Percentiles rank a stretch among this genome's conserved stretches.
Conservation (phyloP, 2,888 invertebrate genomes). For the Neria commutata region DNA sequence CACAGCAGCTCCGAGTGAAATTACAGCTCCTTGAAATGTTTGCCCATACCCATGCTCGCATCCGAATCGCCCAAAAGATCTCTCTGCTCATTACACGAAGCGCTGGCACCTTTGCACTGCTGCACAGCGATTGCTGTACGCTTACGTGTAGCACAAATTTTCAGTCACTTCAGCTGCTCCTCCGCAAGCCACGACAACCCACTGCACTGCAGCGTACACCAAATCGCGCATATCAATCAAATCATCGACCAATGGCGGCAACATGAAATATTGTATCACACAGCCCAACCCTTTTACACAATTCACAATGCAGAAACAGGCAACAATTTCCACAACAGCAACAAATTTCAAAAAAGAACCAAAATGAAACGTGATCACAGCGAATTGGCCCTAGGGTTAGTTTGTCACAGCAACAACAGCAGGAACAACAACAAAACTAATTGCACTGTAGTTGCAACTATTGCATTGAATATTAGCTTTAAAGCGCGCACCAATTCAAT, state of each 20-base stretch:
- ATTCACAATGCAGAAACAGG: too few species aligned
- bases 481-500: too few species aligned
- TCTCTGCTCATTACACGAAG: constrained; percentile 23
- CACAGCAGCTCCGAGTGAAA: not conserved
- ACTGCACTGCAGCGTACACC: too few species aligned
- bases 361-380: constrained; percentile 50
- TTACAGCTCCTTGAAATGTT: not conserved
- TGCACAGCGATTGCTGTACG: constrained; percentile 25
- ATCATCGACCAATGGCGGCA: too few species aligned
- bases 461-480: too few species aligned
- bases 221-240: not conserved
- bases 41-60: not conserved
- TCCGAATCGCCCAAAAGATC: not conserved
- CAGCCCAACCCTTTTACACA: too few species aligned
- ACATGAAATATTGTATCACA: too few species aligned
- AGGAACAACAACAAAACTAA: not conserved
- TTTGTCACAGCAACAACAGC: constrained; percentile 15
- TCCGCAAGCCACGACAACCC: too few species aligned
- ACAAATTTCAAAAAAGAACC: not conserved
- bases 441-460: too few species aligned
- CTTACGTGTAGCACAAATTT: not conserved
- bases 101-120: constrained; percentile 45
- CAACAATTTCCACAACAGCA: not conserved
- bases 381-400: constrained; percentile 50
- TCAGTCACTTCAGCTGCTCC: not conserved